Base-by-base conservation (phyloP, 2,888 invertebrate genomes). In the Dasypogon diadema region DNA sequence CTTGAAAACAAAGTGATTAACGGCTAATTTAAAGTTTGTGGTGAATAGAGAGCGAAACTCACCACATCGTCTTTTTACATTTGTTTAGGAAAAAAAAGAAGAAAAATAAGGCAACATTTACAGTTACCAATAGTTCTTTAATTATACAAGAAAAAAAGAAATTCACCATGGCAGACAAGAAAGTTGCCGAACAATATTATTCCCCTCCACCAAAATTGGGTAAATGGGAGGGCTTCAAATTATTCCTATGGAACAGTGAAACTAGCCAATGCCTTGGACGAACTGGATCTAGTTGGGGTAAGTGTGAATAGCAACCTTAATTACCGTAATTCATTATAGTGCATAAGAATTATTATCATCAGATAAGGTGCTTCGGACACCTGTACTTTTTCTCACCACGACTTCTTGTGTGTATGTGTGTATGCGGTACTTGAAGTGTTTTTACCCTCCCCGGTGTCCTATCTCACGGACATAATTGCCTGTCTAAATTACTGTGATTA, bases 211-310 rank as follows among this genome's bases (percentile, higher is more conserved):
- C 93, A 78, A 92, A 92, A 85, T 89, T 94, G 82, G 92, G 93
- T 80, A 91, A 90, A 90, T 95, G 95, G 94, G 93, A 95, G 87
- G 89, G 92, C 83, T 92, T 95, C 88, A 91, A 89, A 87, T 88
- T 90, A 83, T 97, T 97, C 89, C 86, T 97, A 81, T 97, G 93
- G 93, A 95, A 98, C 89, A 91, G 94, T 81, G 96, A 97, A 87
- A 96, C 96, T 78, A 92, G 92, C 83, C 95, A 96, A 88, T 92
- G 97, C 86, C 89, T 97, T 82, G 97, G 97, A 82, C 91, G 97
- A 82, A 96, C 96, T 79, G 96, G 94, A 82, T 89, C 92, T 84
- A 96, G 96, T 88, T 98, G 98, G 98, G 95, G 97, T 97, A 86
- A 95, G 96, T 93, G 14, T 34, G 14, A 18, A 54, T 51, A 1